Evolutionary conservation across 1,140 invertebrate species (phyloP).

Genomic region (Drosophila auraria): DNA sequence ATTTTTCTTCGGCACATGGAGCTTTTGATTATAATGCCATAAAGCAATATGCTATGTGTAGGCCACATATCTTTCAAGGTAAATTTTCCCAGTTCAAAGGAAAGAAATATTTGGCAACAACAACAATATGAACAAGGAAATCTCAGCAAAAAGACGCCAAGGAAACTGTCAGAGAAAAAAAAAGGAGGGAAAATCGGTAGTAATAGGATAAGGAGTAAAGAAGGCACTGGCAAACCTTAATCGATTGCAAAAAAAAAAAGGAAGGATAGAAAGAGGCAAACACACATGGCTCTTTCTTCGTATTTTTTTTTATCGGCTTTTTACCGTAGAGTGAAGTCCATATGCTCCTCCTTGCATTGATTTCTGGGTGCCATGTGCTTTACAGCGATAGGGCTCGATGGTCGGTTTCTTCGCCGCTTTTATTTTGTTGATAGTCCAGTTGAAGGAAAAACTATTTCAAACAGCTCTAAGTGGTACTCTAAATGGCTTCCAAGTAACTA

Average conservation of each 20-base stretch:
- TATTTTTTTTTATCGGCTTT: background rate
- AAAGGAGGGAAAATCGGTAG: conserved; percentile 11
- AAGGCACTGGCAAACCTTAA: conserved; percentile 13
- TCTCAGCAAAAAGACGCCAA: conserved; percentile 13
- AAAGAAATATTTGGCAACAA: conserved; percentile 52
- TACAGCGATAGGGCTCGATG: conserved; percentile 41
- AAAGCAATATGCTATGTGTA: conserved; percentile 20
- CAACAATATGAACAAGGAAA: conserved; percentile 13
- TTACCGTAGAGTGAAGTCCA: conserved; percentile 19
- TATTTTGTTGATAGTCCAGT: conserved; percentile 27
- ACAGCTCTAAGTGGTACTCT: background rate
- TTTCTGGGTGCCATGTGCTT: conserved; percentile 56
- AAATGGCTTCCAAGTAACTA: too few relatives aligned
- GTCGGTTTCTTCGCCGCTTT: conserved; percentile 16
- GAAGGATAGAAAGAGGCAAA: background rate
- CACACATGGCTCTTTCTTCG: conserved; percentile 14
- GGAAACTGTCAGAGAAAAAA: conserved; percentile 27
- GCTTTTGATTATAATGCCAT: conserved; percentile 8
- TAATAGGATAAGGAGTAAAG: conserved; percentile 4
- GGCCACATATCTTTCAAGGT: conserved; percentile 44
- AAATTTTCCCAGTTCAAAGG: conserved; percentile 65
- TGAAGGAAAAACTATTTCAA: conserved; percentile 4
- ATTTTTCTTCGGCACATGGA: conserved; percentile 1
- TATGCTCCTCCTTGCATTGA: conserved; percentile 35
- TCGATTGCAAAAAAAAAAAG: conserved; percentile 18